Evolutionary conservation across 1,140 invertebrate genomes (phyloP).

Genomic region (Parapsyche elsis): DNA sequence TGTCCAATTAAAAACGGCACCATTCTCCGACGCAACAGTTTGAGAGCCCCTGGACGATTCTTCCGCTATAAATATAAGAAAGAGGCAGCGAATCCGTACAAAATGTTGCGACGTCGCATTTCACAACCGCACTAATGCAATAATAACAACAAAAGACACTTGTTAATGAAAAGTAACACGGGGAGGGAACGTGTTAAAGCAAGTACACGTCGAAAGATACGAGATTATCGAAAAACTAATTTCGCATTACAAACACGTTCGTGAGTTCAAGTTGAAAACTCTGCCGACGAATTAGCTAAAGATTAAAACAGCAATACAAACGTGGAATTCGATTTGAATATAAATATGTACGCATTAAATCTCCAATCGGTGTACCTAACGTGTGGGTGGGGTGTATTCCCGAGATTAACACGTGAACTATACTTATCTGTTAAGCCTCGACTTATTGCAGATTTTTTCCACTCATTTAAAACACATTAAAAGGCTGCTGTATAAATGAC

Average conservation of each 20-base stretch:
- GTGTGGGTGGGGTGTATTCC: not conserved
- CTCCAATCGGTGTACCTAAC: too few relatives aligned
- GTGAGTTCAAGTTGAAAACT: too few relatives aligned
- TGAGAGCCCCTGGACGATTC: not conserved
- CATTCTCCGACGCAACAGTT: not conserved
- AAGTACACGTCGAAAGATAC: too few relatives aligned
- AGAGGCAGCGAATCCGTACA: not conserved
- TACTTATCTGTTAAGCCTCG: not conserved
- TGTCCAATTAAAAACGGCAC: conserved; percentile 10
- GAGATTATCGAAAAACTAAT: too few relatives aligned
- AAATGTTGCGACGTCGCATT: conserved; percentile 1
- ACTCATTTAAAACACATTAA: conserved; percentile 11
- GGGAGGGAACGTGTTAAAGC: too few relatives aligned
- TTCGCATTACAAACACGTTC: too few relatives aligned
- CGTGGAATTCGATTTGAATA: too few relatives aligned
- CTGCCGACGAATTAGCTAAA: too few relatives aligned
- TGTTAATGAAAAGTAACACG: conserved; percentile 1
- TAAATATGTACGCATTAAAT: too few relatives aligned
- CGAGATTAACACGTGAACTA: not conserved
- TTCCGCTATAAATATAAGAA: not conserved
- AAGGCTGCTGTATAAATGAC: not conserved
- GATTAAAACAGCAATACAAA: too few relatives aligned
- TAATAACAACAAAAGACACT: not conserved
- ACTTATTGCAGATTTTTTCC: conserved; percentile 4
- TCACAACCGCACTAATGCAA: conserved; percentile 18